Evolutionary conservation across 2,888 invertebrate species (phyloP), one percentile per base, ranked within the genome.

Genomic region (Apomyelois bistriatella): DNA sequence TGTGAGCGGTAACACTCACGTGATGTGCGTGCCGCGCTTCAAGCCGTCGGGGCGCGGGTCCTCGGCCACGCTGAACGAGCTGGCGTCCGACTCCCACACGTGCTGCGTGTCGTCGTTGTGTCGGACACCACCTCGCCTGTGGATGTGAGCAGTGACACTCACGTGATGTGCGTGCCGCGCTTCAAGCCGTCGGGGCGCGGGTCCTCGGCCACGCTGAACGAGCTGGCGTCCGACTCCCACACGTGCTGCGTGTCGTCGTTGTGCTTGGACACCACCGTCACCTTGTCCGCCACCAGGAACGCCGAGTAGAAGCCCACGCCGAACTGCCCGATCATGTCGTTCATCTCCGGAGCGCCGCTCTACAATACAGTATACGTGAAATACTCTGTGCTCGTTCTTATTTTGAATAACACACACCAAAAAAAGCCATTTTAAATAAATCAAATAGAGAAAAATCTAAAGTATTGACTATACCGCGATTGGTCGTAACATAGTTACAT

Each of bases 241-340:
- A 99, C 95, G 88, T 98, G 95, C 83, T 99, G 99, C 59, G 92
- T 92, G 79, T 98, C 98, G 66, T 95, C 95, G 81, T 98, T 98
- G 86, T 98, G 94, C 84, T 99, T 99, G 9, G 98, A 96, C 1
- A 96, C 97, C 1, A 99, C 99, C 48, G 98, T 94, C 43, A 99
- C 99, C 70, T 94, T 94, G 83, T 99, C 98, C 28, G 99, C 98
- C 54, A 99, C 99, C 79, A 98, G 92, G 91, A 99, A 99, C 1
- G 98, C 95, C 0, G 99, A 99, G 89, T 99, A 99, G 91, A 99
- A 99, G 56, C 99, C 99, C 63, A 99, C 99, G 78, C 99, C 99
- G 90, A 99, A 99, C 88, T 99, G 98, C 3, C 99, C 99, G 87
- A 99, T 99, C 94, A 99, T 96, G 87, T 99, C 99, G 79, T 95